Evolutionary conservation across 2,797 vertebrate genomes (phyloP), one percentile per base, ranked within the genome.

Genomic region (Prionace glauca): DNA sequence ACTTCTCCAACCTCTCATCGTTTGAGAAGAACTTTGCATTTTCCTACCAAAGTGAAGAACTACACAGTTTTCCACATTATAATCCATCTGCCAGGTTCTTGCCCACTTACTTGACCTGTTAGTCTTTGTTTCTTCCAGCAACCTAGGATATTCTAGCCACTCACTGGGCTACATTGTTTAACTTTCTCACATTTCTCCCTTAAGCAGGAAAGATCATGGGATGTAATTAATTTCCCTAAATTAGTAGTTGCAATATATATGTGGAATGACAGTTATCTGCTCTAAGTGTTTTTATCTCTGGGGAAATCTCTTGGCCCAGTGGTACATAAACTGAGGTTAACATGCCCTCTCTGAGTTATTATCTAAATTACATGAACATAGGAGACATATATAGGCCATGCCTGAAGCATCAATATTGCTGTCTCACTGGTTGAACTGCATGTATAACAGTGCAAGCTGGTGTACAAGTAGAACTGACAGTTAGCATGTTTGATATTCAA

Each of bases 391-490:
- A 65, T 67, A 67, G 91, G 62, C 29, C 91, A 93, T 41, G 65
- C 65, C n/a, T 93, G 91, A 36, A 93, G 20, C n/a, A 41, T 69
- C 29, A 93, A 60, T 71, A 69, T 16, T 91, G 20, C 91, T 62
- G 65, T 11, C 36, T 93, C n/a, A 67, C 91, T 36, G 65, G n/a
- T 12, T 93, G 18, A 45, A 69, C 22, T 20, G 67, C 11, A 12
- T 65, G 26, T 36, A 93, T 71, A 93, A 22, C 62, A 24, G 10
- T 69, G 67, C 90, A n/a, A 22, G 32, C 16, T 41, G 62, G 91
- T 69, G 91, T 22, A 32, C n/a, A 93, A 93, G n/a, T 97, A 97
- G 96, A 97, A 97, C 97, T 96, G 96, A 96, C 97, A 96, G 96
- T 96, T 96, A 96, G 96, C 96, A 95, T 45, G 67, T 74, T 74